Conservation (phyloP, 2,888 invertebrate genomes). For the Mythimna loreyi region DNA sequence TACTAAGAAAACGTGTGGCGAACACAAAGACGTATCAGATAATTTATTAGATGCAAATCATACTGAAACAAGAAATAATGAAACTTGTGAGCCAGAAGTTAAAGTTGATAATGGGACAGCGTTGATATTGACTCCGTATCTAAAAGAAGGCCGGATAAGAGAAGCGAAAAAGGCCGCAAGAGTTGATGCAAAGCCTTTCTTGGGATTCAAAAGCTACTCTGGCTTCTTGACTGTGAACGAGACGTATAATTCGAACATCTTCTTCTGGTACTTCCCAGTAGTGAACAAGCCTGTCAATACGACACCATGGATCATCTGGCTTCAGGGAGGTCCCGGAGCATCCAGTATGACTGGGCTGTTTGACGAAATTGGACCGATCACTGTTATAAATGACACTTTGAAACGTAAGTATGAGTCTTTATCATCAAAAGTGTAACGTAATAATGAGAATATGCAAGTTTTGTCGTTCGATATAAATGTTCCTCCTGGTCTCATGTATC, state of each 20-base stretch:
- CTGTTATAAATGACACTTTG: slow-evolving; percentile 61
- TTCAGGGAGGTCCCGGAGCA: slow-evolving; percentile 97
- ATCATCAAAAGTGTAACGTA: background rate
- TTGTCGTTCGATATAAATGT: no score
- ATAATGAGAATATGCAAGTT: no score
- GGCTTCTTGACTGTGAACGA: slow-evolving; percentile 94
- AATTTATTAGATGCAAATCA: slow-evolving; percentile 48
- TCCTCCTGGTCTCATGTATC: no score
- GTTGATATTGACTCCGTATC: slow-evolving; percentile 81
- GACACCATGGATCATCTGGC: slow-evolving; percentile 95
- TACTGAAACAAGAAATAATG: slow-evolving; percentile 43
- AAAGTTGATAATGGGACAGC: slow-evolving; percentile 75
- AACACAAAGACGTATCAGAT: slow-evolving; percentile 53
- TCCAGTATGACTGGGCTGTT: slow-evolving; percentile 91
- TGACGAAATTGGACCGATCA: slow-evolving; percentile 85
- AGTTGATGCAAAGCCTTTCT: slow-evolving; percentile 76
- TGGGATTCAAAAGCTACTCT: slow-evolving; percentile 87
- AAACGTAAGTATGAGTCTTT: slow-evolving; percentile 67
- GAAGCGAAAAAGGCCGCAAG: slow-evolving; percentile 79
- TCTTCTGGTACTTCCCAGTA: slow-evolving; percentile 96
- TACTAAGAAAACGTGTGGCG: slow-evolving; percentile 45
- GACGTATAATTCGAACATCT: slow-evolving; percentile 93
- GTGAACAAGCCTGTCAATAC: slow-evolving; percentile 78
- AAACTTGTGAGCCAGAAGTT: slow-evolving; percentile 47
- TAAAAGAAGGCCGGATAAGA: slow-evolving; percentile 78